Base-by-base conservation (phyloP, 2,113 vertebrate species). In the Gymnogyps californianus region DNA sequence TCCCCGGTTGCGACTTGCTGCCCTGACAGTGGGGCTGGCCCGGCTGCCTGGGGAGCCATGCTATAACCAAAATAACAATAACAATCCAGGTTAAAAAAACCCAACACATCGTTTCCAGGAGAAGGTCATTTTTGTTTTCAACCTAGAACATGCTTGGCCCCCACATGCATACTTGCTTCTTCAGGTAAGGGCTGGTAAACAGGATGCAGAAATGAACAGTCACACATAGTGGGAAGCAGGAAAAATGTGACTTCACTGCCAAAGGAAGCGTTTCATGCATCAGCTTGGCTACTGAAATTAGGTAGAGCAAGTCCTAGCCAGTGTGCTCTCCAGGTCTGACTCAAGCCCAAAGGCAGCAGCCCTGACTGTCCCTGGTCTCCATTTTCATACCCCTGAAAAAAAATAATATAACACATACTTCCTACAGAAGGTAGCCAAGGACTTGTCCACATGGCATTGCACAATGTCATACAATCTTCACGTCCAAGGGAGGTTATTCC, bases 321-420 rank as follows among this genome's bases (percentile, higher is more conserved):
- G 34, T 9, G 62, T 19, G 36, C 44, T 83, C 4, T 87, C 62
- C 79, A 64, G 61, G 42, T 82, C 69, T 93, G 81, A 95, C 57
- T 79, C 74, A 64, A 91, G 49, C 29, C 3, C 69, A 71, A 93
- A 89, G 57, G 57, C 34, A 4, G 47, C 87, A 94, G 74, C 57
- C 34, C 58, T 72, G 54, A 36, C 36, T 91, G 52, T 90, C 78
- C 62, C 74, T 90, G 62, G 34, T 80, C 78, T 94, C 66, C 90
- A 7, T 93, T 96, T 96, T 93, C 90, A 69, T 61, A 57, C 11
- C 15, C 25, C 61, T 70, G 74, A 90, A 94, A 93, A 93, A 96
- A 91, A 95, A 94, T 95, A 95, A 46, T 16, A 9, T 86, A 90
- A 62, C 92, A 88, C 78, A 54, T 88, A 83, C 70, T 93, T 95